These are phyloP conservation scores for Cetonia aurata DNA, from an alignment of 2,888 invertebrate genomes.

Conservation along the genomic window DNA sequence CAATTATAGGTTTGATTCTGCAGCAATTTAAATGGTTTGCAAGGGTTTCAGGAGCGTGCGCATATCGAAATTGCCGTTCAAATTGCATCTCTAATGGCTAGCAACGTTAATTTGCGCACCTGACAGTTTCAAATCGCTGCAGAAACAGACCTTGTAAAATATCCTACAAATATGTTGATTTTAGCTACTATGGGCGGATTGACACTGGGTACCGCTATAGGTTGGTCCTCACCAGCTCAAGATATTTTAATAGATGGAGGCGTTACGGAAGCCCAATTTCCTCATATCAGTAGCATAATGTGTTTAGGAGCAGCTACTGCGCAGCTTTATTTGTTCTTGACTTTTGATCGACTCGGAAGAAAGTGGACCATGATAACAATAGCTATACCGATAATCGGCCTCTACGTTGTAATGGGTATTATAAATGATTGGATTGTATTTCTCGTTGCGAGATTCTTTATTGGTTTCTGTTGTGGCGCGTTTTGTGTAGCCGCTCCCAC, in stretches of 20 bases:
- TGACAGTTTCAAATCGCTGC: no score
- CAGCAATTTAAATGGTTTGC: no score
- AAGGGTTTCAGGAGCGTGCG: no score
- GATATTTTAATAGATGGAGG: conserved; percentile 61
- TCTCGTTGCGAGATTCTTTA: conserved; percentile 58
- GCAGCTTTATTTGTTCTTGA: conserved; percentile 48
- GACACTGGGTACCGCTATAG: conserved; percentile 63
- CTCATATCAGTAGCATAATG: conserved; percentile 53
- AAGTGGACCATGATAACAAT: conserved; percentile 56
- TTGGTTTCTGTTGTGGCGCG: conserved; percentile 72
- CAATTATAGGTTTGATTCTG: no score
- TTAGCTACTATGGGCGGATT: conserved; percentile 60
- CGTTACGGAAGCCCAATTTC: conserved; percentile 46
- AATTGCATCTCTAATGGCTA: no score
- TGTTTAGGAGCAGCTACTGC: conserved; percentile 52
- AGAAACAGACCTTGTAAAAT: no score
- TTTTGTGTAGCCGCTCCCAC: conserved; percentile 84
- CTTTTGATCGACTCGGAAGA: conserved; percentile 49
- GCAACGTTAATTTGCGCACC: no score
- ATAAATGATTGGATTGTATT: conserved; percentile 46
- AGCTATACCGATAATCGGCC: conserved; percentile 52
- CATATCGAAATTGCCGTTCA: no score
- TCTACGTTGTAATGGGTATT: conserved; percentile 55
- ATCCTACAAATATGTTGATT: background rate
- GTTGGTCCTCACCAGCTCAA: conserved; percentile 67